Base-by-base conservation (phyloP, 2,888 invertebrate species). In the Rotaria magnacalcarata region DNA sequence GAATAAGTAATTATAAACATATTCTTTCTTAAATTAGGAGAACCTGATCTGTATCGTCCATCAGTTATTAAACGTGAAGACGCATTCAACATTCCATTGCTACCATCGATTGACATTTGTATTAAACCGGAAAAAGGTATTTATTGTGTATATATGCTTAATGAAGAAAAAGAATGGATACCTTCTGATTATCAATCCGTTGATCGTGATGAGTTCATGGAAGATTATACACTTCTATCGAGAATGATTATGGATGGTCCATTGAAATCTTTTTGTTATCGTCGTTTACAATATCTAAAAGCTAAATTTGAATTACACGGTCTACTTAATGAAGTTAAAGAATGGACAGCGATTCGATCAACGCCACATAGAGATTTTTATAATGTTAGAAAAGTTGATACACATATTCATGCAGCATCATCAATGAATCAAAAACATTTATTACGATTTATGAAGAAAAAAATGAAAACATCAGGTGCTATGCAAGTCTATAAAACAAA, bases 351-450 rank as follows among this genome's bases (percentile, higher is more conserved):
- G 85, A 98, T 99, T 92, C 99, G 97, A 91, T 95, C 96, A 6
- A 97, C 98, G 85, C 96, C 97, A 0, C 99, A 99, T 91, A 92
- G 99, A 86, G 99, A 99, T 92, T 99, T 99, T 92, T 99, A 99
- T 91, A 99, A 99, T 90, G 97, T 98, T 89, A 94, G 97, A 92
- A 95, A 93, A 92, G 94, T 99, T 89, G 99, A 99, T 91, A 99
- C 98, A 80, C 99, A 99, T 92, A 97, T 99, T 89, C 99, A 99
- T 92, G 98, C 97, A 0, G 96, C 99, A 0, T 97, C 97, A 0
- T 97, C 97, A 91, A 99, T 99, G 99, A 99, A 99, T 92, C 99
- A 99, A 92, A 99, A 99, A 90, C 99, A 99, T 90, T 92, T 99
- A 89, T 92, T 99, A 88, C 94, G 99, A 41, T 99, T 99, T 92